Conservation (phyloP, 2,113 vertebrate genomes). For the Nibea coibor region DNA sequence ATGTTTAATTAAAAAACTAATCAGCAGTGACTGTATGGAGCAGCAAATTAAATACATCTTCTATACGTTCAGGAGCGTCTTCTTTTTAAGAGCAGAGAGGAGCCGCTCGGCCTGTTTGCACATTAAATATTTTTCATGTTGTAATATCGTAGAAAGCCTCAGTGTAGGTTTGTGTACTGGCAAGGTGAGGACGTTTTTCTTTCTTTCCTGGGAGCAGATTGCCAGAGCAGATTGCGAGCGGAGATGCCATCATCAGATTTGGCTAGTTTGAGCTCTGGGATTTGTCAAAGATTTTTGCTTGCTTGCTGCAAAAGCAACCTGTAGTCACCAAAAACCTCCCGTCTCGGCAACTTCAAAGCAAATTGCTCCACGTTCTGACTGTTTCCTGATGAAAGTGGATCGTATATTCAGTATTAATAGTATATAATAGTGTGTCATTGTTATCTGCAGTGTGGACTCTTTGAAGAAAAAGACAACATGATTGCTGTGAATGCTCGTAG, state of each 20-base stretch:
- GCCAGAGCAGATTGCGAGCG: slow-evolving; percentile 74
- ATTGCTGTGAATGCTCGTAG: not conserved
- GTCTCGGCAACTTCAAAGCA: not conserved
- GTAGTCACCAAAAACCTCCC: slow-evolving; percentile 2
- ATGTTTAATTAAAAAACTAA: slow-evolving; percentile 27
- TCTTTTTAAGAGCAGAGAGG: not conserved
- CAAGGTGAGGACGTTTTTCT: slow-evolving; percentile 38
- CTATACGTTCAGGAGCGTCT: slow-evolving; percentile 9
- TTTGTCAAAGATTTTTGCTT: slow-evolving; percentile 74
- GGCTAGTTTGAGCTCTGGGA: slow-evolving; percentile 62
- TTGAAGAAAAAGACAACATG: slow-evolving; percentile 17
- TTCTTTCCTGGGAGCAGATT: slow-evolving; percentile 68
- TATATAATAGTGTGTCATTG: not conserved
- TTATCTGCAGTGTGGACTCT: slow-evolving; percentile 6
- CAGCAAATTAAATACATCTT: slow-evolving; percentile 13
- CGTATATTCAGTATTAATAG: not conserved
- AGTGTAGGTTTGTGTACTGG: slow-evolving; percentile 41
- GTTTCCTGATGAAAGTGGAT: slow-evolving; percentile 14
- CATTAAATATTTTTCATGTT: not conserved
- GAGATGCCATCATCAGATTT: slow-evolving; percentile 70
- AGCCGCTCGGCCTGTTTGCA: not conserved
- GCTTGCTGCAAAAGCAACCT: slow-evolving; percentile 51
- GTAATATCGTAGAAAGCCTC: slow-evolving; percentile 1
- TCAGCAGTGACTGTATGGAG: slow-evolving; percentile 9
- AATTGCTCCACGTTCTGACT: not conserved